A percentile compares a stretch with the other conserved stretches of the same genome.
These are phyloP conservation scores for Brachypodius melanocephalos DNA, from an alignment of 2,113 vertebrate species.

Conservation along the genomic window DNA sequence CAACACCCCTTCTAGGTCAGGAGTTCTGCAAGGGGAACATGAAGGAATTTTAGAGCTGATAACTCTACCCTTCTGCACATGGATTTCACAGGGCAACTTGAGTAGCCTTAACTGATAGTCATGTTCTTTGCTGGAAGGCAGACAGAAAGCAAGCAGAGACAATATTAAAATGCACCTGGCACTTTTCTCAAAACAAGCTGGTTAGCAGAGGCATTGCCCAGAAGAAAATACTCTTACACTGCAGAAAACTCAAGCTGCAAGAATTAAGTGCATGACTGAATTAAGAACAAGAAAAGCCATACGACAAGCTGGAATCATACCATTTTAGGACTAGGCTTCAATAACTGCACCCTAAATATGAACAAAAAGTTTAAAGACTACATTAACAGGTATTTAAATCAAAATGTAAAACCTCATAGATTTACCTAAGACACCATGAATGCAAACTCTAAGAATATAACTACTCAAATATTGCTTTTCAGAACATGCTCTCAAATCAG, in stretches of 20 bases:
- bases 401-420: neutral
- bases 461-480: neutral
- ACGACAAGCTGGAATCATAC: neutral
- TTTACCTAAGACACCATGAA: neutral
- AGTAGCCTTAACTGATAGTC: neutral
- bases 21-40: neutral
- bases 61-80: neutral
- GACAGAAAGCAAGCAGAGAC: neutral
- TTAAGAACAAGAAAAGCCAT: neutral
- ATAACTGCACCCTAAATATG: neutral
- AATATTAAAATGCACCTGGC: neutral
- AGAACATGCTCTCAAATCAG: neutral
- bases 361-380: neutral
- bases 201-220: neutral
- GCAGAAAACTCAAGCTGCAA: neutral
- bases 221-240: neutral
- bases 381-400: neutral
- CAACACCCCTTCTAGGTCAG: neutral
- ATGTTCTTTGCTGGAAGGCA: neutral
- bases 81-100: neutral
- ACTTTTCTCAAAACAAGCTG: neutral
- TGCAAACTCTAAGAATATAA: neutral
- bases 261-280: neutral
- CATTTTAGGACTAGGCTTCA: constrained; percentile 3
- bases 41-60: neutral